phyloP scores from a whole-genome alignment of 2,113 vertebrate genomes.

The Suricata suricatta region DNA sequence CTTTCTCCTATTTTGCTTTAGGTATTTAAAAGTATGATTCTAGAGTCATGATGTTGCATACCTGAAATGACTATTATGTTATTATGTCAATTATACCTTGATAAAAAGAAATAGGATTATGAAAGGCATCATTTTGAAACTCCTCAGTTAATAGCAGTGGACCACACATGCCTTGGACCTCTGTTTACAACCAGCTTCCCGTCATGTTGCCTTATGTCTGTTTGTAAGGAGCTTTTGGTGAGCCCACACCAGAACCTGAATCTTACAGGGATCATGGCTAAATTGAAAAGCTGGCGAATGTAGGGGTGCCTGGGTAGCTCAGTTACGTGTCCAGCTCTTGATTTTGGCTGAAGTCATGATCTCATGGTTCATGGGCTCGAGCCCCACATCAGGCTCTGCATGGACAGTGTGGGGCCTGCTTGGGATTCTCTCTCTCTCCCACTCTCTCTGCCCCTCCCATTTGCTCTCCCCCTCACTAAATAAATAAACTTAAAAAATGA shows the following conservation, averaged over 20 bases:
- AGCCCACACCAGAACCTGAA: background rate
- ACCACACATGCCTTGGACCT: background rate
- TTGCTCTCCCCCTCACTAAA: too few species aligned
- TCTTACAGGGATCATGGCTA: background rate
- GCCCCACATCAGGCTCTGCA: too few species aligned
- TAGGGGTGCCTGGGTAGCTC: too few species aligned
- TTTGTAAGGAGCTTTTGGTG: background rate
- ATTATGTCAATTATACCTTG: background rate
- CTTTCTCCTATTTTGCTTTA: background rate
- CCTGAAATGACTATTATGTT: background rate
- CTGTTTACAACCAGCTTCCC: background rate
- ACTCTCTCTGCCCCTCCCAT: too few species aligned
- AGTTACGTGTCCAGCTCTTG: too few species aligned
- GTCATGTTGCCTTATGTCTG: background rate
- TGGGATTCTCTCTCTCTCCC: too few species aligned
- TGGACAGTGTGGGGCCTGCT: too few species aligned
- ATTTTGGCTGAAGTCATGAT: too few species aligned
- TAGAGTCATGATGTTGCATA: background rate
- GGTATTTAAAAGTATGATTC: slow-evolving; percentile 22
- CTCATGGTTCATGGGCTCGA: too few species aligned
- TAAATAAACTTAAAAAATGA: too few species aligned
- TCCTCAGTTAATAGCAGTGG: background rate
- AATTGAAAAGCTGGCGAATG: background rate
- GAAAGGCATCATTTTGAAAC: background rate
- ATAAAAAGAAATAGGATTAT: background rate